These are phyloP conservation scores for Caenorhabditis wallacei DNA, from an alignment of 2,888 invertebrate species.

Conservation along the genomic window DNA sequence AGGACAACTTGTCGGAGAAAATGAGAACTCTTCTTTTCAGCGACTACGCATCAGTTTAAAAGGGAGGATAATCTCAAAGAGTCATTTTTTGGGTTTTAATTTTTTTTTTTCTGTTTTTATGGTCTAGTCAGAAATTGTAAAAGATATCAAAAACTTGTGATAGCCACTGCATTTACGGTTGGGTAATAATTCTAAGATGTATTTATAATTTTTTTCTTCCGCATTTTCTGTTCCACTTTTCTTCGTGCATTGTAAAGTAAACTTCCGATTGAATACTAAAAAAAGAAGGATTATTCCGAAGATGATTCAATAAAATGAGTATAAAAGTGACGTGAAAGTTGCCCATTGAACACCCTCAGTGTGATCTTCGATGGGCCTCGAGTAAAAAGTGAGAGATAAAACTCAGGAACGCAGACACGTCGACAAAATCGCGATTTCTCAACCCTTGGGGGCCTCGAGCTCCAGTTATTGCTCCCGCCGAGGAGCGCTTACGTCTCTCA, in stretches of 20 bases:
- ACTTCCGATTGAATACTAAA: too few relatives aligned
- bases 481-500: conserved; percentile 40
- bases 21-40: conserved; percentile 47
- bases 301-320: not conserved
- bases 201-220: not conserved
- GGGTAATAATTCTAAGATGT: not conserved
- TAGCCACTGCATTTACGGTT: conserved; percentile 2
- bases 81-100: too few relatives aligned
- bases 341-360: conserved; percentile 47
- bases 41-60: conserved; percentile 14
- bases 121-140: not conserved
- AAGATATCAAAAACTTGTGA: conserved; percentile 22
- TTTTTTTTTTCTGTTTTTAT: not conserved
- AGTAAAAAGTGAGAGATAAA: conserved; percentile 47
- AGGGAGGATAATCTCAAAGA: too few relatives aligned
- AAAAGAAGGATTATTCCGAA: too few relatives aligned
- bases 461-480: conserved; percentile 57
- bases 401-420: conserved; percentile 29
- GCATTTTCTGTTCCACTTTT: too few relatives aligned
- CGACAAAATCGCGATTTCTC: conserved; percentile 31
- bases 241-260: not conserved
- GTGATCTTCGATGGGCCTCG: conserved; percentile 56
- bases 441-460: conserved; percentile 40
- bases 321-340: conserved; percentile 40
- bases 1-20: conserved; percentile 36